Base-by-base conservation (phyloP, 2,888 invertebrate species). In the Epirrita christyi region DNA sequence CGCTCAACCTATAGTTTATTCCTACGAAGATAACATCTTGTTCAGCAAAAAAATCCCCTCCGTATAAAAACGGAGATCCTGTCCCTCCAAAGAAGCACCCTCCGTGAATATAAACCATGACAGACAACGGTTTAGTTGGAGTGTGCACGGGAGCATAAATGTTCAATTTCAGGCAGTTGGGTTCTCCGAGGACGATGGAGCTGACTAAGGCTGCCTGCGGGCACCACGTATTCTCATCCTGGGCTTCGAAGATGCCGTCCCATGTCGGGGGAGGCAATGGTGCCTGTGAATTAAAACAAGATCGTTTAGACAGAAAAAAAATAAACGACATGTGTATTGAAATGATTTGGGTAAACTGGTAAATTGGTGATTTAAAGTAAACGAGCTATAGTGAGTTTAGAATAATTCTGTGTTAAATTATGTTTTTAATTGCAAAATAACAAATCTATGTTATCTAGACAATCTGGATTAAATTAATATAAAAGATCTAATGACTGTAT, bases 31-130 rank as follows among this genome's bases (percentile, higher is more conserved):
- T 80, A 0, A 94, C 88, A 57, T 92, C 90, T 65, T 94, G 92
- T 48, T 93, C 92, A 0, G 94, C 90, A 49, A 94, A 82, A 64
- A 92, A 93, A 59, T 94, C 93, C 0, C 94, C 94, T 0, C 94
- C 94, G 61, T 93, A 94, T 0, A 93, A 73, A 62, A 93, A 93
- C 0, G 93, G 86, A 11, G 93, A 91, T 0, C 94, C 93, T 0
- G 93, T 92, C 29, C 94, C 94, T 62, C 93, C 92, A 7, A 93
- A 87, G 73, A 93, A 94, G 60, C 93, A 93, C 0, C 95, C 95
- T 2, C 94, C 94, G 66, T 95, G 95, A 13, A 94, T 87, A 84
- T 92, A 94, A 2, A 94, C 93, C 93, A 94, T 93, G 0, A 94
- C 94, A 0, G 94, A 94, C 0, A 93, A 75, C 4, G 61, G 67